Percentiles rank a stretch among this genome's conserved stretches.
phyloP scores from a whole-genome alignment of 2,888 invertebrate species.

The Stegophylla sp. region DNA sequence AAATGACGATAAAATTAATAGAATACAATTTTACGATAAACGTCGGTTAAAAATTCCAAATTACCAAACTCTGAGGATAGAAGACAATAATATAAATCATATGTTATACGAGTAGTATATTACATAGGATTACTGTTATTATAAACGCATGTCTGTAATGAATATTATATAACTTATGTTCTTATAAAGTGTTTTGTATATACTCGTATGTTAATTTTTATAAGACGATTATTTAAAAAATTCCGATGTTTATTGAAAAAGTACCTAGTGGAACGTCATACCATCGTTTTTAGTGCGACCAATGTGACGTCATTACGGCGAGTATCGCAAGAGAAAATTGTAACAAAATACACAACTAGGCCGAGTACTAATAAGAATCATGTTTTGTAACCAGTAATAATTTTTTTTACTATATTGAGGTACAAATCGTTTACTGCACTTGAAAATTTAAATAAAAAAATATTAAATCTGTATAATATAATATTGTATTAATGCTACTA shows the following conservation, averaged over 20 bases:
- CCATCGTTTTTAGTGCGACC: slow-evolving; percentile 10
- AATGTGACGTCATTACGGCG: background rate
- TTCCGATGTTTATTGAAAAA: background rate
- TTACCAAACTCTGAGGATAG: background rate
- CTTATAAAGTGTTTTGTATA: too few species aligned
- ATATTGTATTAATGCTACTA: background rate
- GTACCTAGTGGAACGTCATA: background rate
- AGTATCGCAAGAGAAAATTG: background rate
- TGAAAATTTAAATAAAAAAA: background rate
- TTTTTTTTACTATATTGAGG: background rate
- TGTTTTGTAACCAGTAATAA: background rate
- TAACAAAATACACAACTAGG: background rate
- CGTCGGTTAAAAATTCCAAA: background rate
- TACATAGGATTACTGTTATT: background rate
- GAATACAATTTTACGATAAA: background rate
- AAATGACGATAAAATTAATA: too few species aligned
- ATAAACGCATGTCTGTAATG: background rate
- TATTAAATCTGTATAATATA: background rate
- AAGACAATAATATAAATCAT: too few species aligned
- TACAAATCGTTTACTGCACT: slow-evolving; percentile 10
- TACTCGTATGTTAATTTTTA: slow-evolving; percentile 23
- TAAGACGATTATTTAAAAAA: slow-evolving; percentile 32
- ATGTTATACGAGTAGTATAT: background rate
- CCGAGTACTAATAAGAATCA: background rate
- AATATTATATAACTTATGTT: background rate